phyloP scores from a whole-genome alignment of 1,140 invertebrate species.

The Physella acuta region DNA sequence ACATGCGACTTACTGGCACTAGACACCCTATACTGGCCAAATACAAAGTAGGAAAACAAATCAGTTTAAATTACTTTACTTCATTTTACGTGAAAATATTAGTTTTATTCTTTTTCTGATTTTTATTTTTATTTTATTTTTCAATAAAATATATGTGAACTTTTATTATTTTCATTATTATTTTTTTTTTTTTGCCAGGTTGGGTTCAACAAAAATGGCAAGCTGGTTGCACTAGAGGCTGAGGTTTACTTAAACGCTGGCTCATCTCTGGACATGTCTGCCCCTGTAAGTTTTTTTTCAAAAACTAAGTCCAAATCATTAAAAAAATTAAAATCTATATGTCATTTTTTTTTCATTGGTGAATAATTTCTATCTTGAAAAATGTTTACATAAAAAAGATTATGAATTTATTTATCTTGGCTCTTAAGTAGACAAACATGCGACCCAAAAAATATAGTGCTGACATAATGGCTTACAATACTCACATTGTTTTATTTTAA shows the following conservation, averaged over 20 bases:
- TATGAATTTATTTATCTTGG: neutral
- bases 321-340: neutral
- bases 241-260: conserved; percentile 6
- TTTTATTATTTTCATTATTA: neutral
- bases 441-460: neutral
- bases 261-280: neutral
- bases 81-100: neutral
- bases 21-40: conserved; percentile 85
- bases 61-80: neutral
- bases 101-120: neutral
- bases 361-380: neutral
- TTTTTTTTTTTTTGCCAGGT: neutral
- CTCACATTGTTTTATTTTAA: neutral
- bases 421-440: neutral
- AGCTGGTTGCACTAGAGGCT: neutral
- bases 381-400: too few relatives aligned
- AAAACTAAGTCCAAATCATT: neutral
- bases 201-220: neutral
- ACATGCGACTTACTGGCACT: conserved; percentile 85
- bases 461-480: neutral
- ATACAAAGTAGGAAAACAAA: conserved; percentile 69
- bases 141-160: neutral
- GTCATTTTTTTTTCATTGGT: neutral
- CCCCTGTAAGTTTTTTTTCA: neutral
- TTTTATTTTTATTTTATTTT: neutral